Conservation (phyloP, 2,797 vertebrate species). For the Decapterus maruadsi region DNA sequence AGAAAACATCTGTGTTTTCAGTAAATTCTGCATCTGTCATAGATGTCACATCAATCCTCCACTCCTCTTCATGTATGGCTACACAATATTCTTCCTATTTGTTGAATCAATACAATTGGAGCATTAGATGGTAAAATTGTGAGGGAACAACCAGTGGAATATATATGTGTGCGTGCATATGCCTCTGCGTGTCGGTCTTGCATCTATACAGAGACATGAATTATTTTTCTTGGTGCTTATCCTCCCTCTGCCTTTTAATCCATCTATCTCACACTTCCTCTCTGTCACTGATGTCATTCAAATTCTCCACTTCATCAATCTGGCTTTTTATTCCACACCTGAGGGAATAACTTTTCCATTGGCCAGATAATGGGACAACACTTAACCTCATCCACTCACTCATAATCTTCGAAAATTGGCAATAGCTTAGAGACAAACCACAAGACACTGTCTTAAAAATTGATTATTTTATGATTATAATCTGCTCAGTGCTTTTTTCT, state of each 20-base stretch:
- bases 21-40: slow-evolving; percentile 32
- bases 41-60: slow-evolving; percentile 25
- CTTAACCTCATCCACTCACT: slow-evolving; percentile 23
- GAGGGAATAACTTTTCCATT: slow-evolving; percentile 11
- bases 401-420: slow-evolving; percentile 32
- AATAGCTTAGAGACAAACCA: slow-evolving; percentile 23
- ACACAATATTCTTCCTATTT: not conserved
- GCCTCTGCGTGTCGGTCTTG: not conserved
- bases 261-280: slow-evolving; percentile 10
- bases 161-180: too few species aligned
- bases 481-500: slow-evolving; percentile 10
- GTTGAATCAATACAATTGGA: not conserved
- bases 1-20: slow-evolving; percentile 56
- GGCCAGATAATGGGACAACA: slow-evolving; percentile 36
- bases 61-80: slow-evolving; percentile 1
- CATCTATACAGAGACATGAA: not conserved
- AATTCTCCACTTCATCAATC: slow-evolving; percentile 38
- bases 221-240: slow-evolving; percentile 19
- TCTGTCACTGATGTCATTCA: slow-evolving; percentile 31
- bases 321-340: slow-evolving; percentile 18
- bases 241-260: slow-evolving; percentile 29
- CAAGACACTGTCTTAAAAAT: slow-evolving; percentile 16
- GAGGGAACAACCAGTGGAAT: not conserved
- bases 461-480: slow-evolving; percentile 40
- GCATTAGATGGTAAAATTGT: not conserved